A percentile compares a stretch with the other conserved stretches of the same genome.
phyloP scores from a whole-genome alignment of 2,888 invertebrate species.

The Cosmia pyralina region DNA sequence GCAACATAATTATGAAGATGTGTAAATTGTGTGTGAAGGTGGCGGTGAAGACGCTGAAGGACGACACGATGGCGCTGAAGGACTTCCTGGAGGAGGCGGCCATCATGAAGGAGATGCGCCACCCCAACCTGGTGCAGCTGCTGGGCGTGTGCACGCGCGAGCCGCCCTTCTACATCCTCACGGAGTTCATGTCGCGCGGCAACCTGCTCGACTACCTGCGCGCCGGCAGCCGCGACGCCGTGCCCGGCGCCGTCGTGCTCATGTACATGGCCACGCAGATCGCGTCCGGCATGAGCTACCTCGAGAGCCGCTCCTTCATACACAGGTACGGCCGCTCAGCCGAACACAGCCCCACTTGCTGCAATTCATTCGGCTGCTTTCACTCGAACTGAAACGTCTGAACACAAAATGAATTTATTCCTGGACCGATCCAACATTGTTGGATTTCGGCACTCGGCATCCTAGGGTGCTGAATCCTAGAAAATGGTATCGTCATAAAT shows the following conservation, averaged over 20 bases:
- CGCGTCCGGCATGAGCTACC: constrained; percentile 99
- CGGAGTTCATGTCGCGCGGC: constrained; percentile 99
- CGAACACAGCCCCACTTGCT: neutral
- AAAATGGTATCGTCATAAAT: neutral
- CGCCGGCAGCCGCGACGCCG: constrained; percentile 95
- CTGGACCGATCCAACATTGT: neutral
- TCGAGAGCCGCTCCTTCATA: constrained; percentile 98
- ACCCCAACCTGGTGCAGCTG: constrained; percentile 99
- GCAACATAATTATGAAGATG: neutral
- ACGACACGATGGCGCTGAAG: constrained; percentile 99
- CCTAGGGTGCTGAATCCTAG: neutral
- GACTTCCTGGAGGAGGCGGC: constrained; percentile 99
- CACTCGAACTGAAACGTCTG: neutral
- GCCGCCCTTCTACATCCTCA: constrained; percentile 99
- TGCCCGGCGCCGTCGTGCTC: constrained; percentile 97
- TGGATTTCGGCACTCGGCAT: neutral
- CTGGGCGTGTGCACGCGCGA: constrained; percentile 99
- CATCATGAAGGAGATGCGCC: constrained; percentile 99
- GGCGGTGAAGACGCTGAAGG: constrained; percentile 99
- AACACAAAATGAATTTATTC: neutral
- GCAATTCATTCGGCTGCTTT: neutral
- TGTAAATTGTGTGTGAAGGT: constrained; percentile 81
- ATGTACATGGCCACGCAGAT: constrained; percentile 99
- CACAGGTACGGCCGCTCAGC: constrained; percentile 91
- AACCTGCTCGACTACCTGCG: constrained; percentile 99